Evolutionary conservation across 2,797 vertebrate species (phyloP).

Genomic region (Coendou prehensilis): DNA sequence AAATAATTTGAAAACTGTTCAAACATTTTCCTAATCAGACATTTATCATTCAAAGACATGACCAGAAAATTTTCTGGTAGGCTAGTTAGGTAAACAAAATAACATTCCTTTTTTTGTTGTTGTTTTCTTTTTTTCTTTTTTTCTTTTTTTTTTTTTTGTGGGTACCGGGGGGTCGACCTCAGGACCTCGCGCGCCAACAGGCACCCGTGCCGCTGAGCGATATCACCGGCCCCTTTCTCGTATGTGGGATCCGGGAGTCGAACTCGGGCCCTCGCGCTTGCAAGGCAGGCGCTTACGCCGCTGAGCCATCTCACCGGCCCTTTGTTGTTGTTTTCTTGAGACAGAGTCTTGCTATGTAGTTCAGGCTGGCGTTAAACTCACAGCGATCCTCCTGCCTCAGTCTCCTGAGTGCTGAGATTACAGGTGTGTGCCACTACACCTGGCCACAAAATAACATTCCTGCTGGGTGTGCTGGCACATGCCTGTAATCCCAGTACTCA

Average conservation of each 20-base stretch:
- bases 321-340: background rate
- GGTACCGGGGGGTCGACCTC: too few species aligned
- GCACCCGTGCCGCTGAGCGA: too few species aligned
- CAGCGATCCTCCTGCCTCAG: background rate
- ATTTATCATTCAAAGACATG: conserved; percentile 25
- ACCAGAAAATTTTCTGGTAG: conserved; percentile 52
- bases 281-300: too few species aligned
- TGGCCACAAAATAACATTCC: background rate
- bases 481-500: background rate
- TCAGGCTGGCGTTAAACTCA: background rate
- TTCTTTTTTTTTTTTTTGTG: too few species aligned
- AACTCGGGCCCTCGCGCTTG: too few species aligned
- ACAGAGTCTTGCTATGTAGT: background rate
- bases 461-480: background rate
- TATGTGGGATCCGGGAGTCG: too few species aligned
- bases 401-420: background rate
- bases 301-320: too few species aligned
- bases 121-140: too few species aligned
- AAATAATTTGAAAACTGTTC: conserved; percentile 43
- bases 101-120: background rate
- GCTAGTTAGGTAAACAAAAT: conserved; percentile 52
- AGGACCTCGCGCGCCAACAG: too few species aligned
- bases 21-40: conserved; percentile 45
- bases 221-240: too few species aligned
- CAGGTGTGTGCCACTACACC: background rate